Conservation (phyloP, 2,888 invertebrate species). For the Trisateles emortualis region DNA sequence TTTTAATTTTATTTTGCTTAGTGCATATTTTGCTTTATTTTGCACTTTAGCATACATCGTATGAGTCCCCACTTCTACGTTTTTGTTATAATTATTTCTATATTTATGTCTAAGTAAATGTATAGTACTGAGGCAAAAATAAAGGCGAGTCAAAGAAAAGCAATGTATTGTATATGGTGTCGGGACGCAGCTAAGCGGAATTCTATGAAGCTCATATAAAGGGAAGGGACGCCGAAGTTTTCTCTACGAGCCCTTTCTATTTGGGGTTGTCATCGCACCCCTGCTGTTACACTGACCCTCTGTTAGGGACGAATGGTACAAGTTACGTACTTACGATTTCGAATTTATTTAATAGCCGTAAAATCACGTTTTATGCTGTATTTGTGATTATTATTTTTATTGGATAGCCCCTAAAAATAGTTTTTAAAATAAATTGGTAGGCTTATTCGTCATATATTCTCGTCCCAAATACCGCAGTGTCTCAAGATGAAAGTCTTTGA, state of each 20-base stretch:
- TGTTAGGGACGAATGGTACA: constrained; percentile 53
- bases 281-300: constrained; percentile 77
- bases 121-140: background rate
- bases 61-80: background rate
- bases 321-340: constrained; percentile 64
- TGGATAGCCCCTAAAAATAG: no score
- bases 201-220: constrained; percentile 75
- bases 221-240: constrained; percentile 65
- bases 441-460: no score
- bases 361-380: no score
- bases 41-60: no score
- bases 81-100: background rate
- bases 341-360: no score
- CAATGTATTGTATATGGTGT: constrained; percentile 60
- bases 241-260: constrained; percentile 75
- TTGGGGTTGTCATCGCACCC: constrained; percentile 82
- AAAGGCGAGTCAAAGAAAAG: constrained; percentile 45
- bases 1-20: no score
- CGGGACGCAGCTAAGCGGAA: constrained; percentile 66
- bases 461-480: no score
- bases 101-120: background rate
- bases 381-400: no score
- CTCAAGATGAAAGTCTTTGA: no score
- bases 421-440: no score
- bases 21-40: no score